These are phyloP conservation scores for Cyrtorhinus lividipennis DNA, from an alignment of 1,140 invertebrate genomes.

Conservation along the genomic window DNA sequence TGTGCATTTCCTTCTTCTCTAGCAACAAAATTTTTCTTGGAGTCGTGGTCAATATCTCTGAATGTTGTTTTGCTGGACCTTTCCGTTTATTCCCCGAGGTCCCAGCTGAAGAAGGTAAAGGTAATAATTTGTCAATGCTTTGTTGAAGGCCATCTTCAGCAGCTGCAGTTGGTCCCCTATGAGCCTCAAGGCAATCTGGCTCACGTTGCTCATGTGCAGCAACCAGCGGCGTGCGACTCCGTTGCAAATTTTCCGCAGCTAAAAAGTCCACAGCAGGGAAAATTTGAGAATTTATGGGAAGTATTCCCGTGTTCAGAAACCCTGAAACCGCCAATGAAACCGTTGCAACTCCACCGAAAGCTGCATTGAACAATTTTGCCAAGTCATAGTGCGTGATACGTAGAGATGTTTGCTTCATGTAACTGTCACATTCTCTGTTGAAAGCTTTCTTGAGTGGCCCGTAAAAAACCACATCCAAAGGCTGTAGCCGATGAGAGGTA, in stretches of 20 bases:
- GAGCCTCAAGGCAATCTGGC: not conserved
- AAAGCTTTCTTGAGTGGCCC: constrained; percentile 5
- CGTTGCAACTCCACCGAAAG: too few species aligned
- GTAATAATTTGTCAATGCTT: not conserved
- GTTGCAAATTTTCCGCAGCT: too few species aligned
- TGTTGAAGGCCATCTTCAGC: not conserved
- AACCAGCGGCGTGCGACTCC: not conserved
- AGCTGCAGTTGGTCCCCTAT: not conserved
- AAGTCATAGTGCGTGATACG: too few species aligned
- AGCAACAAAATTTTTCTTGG: too few species aligned
- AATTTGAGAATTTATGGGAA: constrained; percentile 1
- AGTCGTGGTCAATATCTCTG: not conserved
- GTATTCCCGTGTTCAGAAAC: constrained; percentile 13
- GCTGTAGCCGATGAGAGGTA: not conserved
- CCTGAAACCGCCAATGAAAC: too few species aligned
- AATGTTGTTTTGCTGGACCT: not conserved
- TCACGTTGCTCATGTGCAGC: not conserved
- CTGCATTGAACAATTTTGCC: too few species aligned
- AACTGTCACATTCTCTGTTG: too few species aligned
- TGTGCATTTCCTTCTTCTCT: too few species aligned
- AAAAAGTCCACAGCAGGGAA: not conserved
- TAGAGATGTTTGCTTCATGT: too few species aligned
- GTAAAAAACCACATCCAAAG: not conserved
- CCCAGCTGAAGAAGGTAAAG: not conserved
- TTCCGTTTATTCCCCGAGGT: not conserved